Percentiles rank a stretch among this genome's conserved stretches.
These are phyloP conservation scores for Tetragonula carbonaria DNA, from an alignment of 2,888 invertebrate genomes.

Conservation along the genomic window DNA sequence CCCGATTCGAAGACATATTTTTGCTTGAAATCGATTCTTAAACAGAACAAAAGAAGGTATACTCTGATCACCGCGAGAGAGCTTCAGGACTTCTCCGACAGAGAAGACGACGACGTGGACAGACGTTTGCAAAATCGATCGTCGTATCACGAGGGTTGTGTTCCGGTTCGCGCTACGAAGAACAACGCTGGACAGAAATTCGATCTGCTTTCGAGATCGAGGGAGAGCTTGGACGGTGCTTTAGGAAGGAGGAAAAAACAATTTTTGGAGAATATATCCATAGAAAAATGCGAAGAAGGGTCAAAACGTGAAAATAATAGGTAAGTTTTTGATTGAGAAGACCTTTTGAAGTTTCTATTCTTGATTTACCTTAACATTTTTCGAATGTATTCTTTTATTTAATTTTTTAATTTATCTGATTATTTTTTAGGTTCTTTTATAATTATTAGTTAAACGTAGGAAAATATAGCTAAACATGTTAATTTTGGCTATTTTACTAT, in stretches of 20 bases:
- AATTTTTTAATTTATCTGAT: too few relatives aligned
- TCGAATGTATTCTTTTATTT: too few relatives aligned
- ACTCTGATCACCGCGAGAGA: conserved; percentile 78
- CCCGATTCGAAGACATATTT: conserved; percentile 79
- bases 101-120: neutral
- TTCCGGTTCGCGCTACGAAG: neutral
- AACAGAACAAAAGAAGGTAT: conserved; percentile 79
- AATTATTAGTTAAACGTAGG: too few relatives aligned
- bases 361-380: too few relatives aligned
- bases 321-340: conserved; percentile 29
- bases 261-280: conserved; percentile 30
- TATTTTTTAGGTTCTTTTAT: too few relatives aligned
- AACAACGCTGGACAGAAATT: neutral
- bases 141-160: conserved; percentile 50
- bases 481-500: too few relatives aligned
- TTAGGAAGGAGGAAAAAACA: conserved; percentile 41
- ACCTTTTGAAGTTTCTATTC: neutral
- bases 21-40: conserved; percentile 81
- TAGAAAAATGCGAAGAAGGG: conserved; percentile 39
- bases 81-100: conserved; percentile 60
- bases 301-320: conserved; percentile 63
- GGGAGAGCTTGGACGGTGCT: conserved; percentile 59
- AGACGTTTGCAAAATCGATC: conserved; percentile 15
- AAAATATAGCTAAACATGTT: too few relatives aligned
- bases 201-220: conserved; percentile 45